Conservation (phyloP, 2,797 vertebrate genomes). For the Molossus alvarezi region DNA sequence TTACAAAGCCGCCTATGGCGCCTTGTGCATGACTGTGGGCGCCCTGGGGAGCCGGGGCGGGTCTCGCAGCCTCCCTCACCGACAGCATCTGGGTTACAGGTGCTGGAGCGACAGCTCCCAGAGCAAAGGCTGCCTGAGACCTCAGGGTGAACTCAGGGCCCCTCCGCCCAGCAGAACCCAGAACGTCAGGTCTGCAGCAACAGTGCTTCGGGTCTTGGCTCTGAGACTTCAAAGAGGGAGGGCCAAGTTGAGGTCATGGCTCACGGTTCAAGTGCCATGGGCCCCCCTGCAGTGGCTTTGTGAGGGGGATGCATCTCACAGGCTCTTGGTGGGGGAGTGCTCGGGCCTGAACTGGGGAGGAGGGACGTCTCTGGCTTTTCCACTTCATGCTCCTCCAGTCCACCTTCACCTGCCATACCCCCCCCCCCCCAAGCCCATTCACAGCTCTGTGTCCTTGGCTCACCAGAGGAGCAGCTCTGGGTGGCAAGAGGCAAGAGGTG, state of each 20-base stretch:
- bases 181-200: conserved; percentile 22
- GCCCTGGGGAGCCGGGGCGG: neutral
- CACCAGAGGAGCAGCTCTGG: neutral
- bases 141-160: neutral
- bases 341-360: no score
- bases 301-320: neutral
- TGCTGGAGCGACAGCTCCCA: neutral
- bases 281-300: neutral
- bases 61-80: neutral
- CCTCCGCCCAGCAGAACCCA: neutral
- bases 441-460: neutral
- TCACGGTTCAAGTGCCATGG: fast-evolving
- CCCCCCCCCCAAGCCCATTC: neutral
- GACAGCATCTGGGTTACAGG: neutral
- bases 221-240: neutral
- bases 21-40: neutral
- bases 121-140: conserved; percentile 8
- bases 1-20: fast-evolving
- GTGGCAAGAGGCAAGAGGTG: neutral
- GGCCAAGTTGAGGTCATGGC: neutral
- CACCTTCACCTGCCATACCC: neutral
- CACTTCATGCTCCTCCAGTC: neutral
- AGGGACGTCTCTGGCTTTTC: neutral
- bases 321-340: neutral
- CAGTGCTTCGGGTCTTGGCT: neutral